Base-by-base conservation (phyloP, 2,113 vertebrate genomes). In the Jaculus jaculus region DNA sequence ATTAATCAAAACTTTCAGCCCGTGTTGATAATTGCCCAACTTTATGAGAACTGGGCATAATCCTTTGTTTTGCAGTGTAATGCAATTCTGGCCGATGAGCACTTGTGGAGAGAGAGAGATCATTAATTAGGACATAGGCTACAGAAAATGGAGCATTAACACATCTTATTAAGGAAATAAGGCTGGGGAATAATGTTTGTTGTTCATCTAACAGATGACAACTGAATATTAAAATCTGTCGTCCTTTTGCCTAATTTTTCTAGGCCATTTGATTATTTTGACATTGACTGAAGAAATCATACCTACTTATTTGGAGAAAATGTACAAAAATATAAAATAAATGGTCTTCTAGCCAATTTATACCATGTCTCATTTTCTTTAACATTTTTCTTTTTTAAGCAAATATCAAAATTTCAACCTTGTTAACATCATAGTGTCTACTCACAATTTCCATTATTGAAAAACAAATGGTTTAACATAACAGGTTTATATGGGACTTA, bases 211-310 rank as follows among this genome's bases (percentile, higher is more conserved):
- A 82, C 37, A 95, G 69, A 90, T 60, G 73, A 82, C 85, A 96
- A 96, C 28, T 85, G 66, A 95, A 92, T 78, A 26, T 74, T 95
- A 87, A 94, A 93, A 95, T 93, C 73, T 90, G 75, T 82, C 51
- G 71, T 82, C 79, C 11, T 87, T 92, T 34, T 89, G 61, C 23
- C 77, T 93, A 88, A 58, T 58, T 94, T 91, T 85, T 96, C 78
- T 71, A 93, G 88, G 51, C 6, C 89, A 66, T 83, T 96, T 94
- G 81, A 82, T 85, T 75, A 87, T 34, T 51, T n/a, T 77, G 54
- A 68, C 32, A 84, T 34, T 94, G 74, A 72, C 37, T 68, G n/a
- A 74, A 82, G 72, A 89, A 93, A 73, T 32, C n/a, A 84, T 58
- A 72, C 5, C 37, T 80, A 86, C n/a, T 80, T 72, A 69, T 2